A percentile compares a stretch with the other conserved stretches of the same genome.
phyloP scores from a whole-genome alignment of 2,113 vertebrate species.

The Cochlearius cochlearius region DNA sequence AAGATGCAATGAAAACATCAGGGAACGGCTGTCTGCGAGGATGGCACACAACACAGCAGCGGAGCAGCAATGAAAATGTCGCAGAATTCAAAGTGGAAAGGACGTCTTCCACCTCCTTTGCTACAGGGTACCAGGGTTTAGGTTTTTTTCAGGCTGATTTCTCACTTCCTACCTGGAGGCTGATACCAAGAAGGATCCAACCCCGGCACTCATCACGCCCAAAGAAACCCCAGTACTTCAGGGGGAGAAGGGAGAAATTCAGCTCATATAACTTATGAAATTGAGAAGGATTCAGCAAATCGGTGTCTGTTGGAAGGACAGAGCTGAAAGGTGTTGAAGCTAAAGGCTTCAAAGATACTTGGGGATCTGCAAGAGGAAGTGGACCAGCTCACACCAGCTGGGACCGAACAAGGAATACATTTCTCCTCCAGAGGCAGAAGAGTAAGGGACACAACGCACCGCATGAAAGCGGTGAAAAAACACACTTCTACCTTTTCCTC shows the following conservation, averaged over 20 bases:
- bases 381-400: neutral
- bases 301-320: neutral
- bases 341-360: neutral
- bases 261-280: neutral
- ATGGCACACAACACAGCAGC: fast-evolving
- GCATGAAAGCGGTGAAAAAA: neutral
- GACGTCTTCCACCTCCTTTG: neutral
- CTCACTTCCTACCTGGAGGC: neutral
- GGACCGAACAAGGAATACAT: neutral
- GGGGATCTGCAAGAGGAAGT: neutral
- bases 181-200: neutral
- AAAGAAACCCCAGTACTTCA: neutral
- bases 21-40: neutral
- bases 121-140: neutral
- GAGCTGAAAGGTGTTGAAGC: neutral
- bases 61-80: neutral
- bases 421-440: neutral
- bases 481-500: neutral
- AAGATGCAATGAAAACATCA: neutral
- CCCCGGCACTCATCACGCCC: neutral
- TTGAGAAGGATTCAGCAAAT: neutral
- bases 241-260: neutral
- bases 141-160: neutral
- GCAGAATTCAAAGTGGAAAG: neutral
- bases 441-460: neutral